Base-by-base conservation (phyloP, 2,888 invertebrate genomes). In the Brachyptera risi region DNA sequence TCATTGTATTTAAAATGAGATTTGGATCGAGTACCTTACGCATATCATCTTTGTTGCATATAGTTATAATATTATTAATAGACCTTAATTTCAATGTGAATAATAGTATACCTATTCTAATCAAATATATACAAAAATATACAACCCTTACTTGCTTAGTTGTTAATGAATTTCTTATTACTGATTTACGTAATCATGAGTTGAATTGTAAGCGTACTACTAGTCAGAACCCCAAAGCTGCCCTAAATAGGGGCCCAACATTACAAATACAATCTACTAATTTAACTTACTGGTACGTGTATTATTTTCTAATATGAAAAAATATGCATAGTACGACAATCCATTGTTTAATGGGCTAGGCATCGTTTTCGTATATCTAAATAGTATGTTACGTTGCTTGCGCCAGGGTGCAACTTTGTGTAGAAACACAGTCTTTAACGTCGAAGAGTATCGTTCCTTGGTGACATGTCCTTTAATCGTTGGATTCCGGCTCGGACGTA, bases 401-500 rank as follows among this genome's bases (percentile, higher is more conserved):
- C 15, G n/a, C n/a, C n/a, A n/a, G n/a, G n/a, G n/a, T n/a, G n/a
- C n/a, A n/a, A n/a, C n/a, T n/a, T n/a, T n/a, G n/a, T n/a, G n/a
- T n/a, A n/a, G n/a, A n/a, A n/a, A n/a, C n/a, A 38, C 40, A 38
- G 40, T 38, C 40, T 38, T 38, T 38, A 38, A 15, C 17, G 40
- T n/a, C 17, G 40, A n/a, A 38, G 35, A 9, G 35, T 7, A 7
- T 11, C 35, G 7, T 9, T n/a, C 44, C 5, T 44, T 19, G 15
- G 44, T 17, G 17, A 63, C 61, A 65, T 62, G 27, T 68, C 68
- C 62, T 73, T 73, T 59, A 74, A 67, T 61, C 70, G 68, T 60
- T 69, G 72, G 59, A 90, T 87, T 60, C 89, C 90, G 71, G 85
- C 82, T 38, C 86, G 82, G 67, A 93, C 90, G 78, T 93, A 93